Conservation (phyloP, 2,888 invertebrate species). For the Clivina fossor region DNA sequence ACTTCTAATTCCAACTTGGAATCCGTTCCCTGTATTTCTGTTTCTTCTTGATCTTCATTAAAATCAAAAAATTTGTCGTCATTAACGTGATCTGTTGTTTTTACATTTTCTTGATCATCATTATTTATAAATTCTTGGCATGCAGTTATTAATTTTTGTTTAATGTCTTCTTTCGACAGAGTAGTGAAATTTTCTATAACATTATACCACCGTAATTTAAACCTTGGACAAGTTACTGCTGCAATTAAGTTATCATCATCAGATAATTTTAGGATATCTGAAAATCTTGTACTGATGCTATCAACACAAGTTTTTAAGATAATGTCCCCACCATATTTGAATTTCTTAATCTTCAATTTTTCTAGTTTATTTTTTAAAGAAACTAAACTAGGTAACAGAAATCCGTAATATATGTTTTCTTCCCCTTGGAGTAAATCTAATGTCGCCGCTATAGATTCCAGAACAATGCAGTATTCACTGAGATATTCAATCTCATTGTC, state of each 20-base stretch:
- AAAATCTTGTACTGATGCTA: neutral
- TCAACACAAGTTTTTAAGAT: neutral
- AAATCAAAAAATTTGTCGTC: slow-evolving; percentile 7
- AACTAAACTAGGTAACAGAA: slow-evolving; percentile 17
- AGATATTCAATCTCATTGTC: slow-evolving; percentile 22
- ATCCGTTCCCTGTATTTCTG: neutral
- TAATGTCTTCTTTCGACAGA: neutral
- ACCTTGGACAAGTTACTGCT: neutral
- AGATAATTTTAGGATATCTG: neutral
- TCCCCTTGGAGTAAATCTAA: slow-evolving; percentile 36
- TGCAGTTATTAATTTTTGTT: slow-evolving; percentile 3
- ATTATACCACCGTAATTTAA: slow-evolving; percentile 6
- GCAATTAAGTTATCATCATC: slow-evolving; percentile 13
- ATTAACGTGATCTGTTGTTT: neutral
- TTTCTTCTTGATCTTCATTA: neutral
- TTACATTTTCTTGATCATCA: neutral
- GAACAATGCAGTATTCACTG: slow-evolving; percentile 24
- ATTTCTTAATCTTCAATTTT: neutral
- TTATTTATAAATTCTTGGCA: neutral
- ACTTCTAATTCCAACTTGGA: slow-evolving; percentile 8
- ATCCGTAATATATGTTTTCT: slow-evolving; percentile 28
- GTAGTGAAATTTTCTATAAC: neutral
- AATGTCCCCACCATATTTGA: slow-evolving; percentile 2
- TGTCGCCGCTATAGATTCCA: slow-evolving; percentile 31
- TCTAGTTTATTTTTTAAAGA: slow-evolving; percentile 16